A percentile compares a stretch with the other conserved stretches of the same genome.
Conservation (phyloP, 1,140 invertebrate genomes). For the Chrysomallon squamiferum region DNA sequence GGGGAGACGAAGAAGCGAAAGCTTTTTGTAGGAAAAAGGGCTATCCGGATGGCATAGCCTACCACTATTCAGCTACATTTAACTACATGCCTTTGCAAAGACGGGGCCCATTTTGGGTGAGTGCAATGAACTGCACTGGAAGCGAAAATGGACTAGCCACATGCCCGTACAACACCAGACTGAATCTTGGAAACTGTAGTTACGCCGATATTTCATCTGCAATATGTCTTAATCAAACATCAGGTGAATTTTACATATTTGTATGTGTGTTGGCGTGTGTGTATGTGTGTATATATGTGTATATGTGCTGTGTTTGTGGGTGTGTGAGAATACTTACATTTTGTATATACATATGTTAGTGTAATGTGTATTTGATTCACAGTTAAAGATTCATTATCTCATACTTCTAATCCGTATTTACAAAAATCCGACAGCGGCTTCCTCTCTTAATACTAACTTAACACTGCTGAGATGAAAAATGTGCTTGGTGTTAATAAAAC, state of each 20-base stretch:
- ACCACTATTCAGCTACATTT: background rate
- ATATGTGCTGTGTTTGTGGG: background rate
- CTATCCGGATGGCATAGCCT: slow-evolving; percentile 21
- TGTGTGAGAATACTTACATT: background rate
- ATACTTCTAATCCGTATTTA: background rate
- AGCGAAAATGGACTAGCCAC: background rate
- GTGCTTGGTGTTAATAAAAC: too few species aligned
- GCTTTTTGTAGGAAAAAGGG: slow-evolving; percentile 26
- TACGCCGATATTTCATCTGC: background rate
- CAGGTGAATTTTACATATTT: background rate
- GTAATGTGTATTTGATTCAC: background rate
- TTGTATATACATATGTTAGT: background rate
- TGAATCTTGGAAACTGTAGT: background rate
- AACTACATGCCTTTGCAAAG: background rate
- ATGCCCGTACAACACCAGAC: slow-evolving; percentile 1
- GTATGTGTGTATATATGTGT: background rate
- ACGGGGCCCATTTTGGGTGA: slow-evolving; percentile 6
- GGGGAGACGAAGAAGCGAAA: slow-evolving; percentile 22
- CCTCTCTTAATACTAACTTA: too few species aligned
- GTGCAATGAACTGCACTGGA: slow-evolving; percentile 7
- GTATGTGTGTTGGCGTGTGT: too few species aligned
- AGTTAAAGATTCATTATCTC: background rate
- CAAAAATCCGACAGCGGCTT: too few species aligned
- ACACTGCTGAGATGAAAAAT: too few species aligned
- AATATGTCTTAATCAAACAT: background rate